A percentile compares a stretch with the other conserved stretches of the same genome.
Evolutionary conservation across 2,888 invertebrate genomes (phyloP).

Genomic region (Nomada ferruginata): DNA sequence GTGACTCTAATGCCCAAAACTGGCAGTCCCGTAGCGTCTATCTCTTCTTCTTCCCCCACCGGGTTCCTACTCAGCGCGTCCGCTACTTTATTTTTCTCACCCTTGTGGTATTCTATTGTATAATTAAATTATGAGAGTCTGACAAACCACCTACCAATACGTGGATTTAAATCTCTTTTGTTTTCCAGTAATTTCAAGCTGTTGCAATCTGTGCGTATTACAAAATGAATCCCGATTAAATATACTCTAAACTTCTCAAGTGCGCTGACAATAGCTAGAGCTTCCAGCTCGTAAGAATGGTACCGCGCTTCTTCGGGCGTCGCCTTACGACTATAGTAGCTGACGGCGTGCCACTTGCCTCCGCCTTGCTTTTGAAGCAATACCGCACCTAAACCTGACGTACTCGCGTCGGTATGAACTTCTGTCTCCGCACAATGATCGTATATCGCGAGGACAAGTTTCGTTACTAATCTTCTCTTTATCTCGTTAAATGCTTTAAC

Average conservation of each 20-base stretch:
- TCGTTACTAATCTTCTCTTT: neutral
- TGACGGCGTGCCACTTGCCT: constrained; percentile 2
- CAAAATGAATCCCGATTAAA: constrained; percentile 9
- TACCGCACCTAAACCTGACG: constrained; percentile 3
- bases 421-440: constrained; percentile 4
- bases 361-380: neutral
- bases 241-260: constrained; percentile 14
- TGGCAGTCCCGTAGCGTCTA: neutral
- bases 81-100: neutral
- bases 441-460: neutral
- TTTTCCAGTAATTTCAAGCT: neutral
- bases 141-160: constrained; percentile 14
- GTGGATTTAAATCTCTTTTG: constrained; percentile 10
- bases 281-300: constrained; percentile 27
- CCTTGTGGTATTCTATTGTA: neutral
- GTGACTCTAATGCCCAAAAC: neutral
- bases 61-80: constrained; percentile 7
- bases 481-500: neutral
- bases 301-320: neutral
- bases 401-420: constrained; percentile 21
- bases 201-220: neutral
- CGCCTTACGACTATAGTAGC: constrained; percentile 13
- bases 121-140: neutral
- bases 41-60: neutral
- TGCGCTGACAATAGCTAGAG: neutral